Conservation (phyloP, 1,140 invertebrate species). For the Theocolax elegans region DNA sequence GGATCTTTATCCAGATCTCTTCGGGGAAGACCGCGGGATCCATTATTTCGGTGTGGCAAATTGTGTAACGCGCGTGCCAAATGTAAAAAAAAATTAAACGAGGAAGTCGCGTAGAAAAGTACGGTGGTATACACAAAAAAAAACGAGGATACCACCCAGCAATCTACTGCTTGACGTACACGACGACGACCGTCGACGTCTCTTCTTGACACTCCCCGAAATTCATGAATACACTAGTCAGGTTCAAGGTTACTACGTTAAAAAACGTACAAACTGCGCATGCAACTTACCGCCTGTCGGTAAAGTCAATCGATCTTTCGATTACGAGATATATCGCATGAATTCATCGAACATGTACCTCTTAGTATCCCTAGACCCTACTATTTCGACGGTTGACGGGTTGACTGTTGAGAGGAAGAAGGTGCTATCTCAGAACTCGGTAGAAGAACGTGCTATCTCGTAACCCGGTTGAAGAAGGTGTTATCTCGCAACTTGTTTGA, state of each 20-base stretch:
- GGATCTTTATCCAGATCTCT: conserved; percentile 68
- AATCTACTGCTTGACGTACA: conserved; percentile 36
- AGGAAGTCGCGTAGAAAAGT: conserved; percentile 43
- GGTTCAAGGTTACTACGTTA: conserved; percentile 62
- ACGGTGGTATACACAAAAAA: neutral
- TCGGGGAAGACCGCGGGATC: conserved; percentile 66
- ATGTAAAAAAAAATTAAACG: conserved; percentile 57
- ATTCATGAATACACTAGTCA: conserved; percentile 63
- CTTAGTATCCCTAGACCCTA: too few relatives aligned
- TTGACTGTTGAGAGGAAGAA: too few relatives aligned
- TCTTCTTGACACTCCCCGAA: conserved; percentile 58
- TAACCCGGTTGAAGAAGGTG: too few relatives aligned
- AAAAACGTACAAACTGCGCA: conserved; percentile 36
- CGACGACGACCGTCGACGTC: conserved; percentile 6
- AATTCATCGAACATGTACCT: too few relatives aligned
- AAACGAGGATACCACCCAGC: conserved; percentile 41
- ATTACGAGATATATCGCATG: too few relatives aligned
- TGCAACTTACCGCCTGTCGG: conserved; percentile 34
- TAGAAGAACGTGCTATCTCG: too few relatives aligned
- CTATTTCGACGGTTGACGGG: too few relatives aligned
- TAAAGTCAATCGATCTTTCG: neutral
- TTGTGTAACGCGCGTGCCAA: neutral
- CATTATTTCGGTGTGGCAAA: conserved; percentile 53
- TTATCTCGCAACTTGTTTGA: too few relatives aligned
- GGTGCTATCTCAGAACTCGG: too few relatives aligned